Evolutionary conservation across 2,888 invertebrate genomes (phyloP).

Genomic region (Xylota segnis): DNA sequence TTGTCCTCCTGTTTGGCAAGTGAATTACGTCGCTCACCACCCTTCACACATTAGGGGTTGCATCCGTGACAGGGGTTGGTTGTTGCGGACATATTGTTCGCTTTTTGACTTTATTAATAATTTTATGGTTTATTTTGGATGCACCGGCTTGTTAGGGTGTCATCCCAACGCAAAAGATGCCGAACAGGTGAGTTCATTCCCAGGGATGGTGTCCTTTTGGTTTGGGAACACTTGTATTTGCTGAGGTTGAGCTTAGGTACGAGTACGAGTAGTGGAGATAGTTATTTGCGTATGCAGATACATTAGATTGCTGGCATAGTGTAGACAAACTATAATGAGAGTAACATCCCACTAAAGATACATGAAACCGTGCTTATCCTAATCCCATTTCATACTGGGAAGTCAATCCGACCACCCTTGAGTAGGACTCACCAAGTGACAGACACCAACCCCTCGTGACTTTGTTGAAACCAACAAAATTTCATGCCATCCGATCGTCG

Average conservation of each 20-base stretch:
- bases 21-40: constrained; percentile 41
- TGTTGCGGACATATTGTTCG: constrained; percentile 64
- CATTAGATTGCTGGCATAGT: too few relatives aligned
- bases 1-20: constrained; percentile 23
- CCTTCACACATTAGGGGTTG: constrained; percentile 5
- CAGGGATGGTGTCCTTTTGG: constrained; percentile 12
- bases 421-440: background rate
- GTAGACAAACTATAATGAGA: background rate
- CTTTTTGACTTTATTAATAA: constrained; percentile 75
- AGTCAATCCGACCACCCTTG: constrained; percentile 6
- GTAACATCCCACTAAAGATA: background rate
- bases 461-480: constrained; percentile 38
- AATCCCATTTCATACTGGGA: constrained; percentile 10
- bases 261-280: constrained; percentile 2
- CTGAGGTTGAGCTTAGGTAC: background rate
- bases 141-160: constrained; percentile 75
- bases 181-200: constrained; percentile 65
- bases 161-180: constrained; percentile 26
- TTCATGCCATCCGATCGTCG: constrained; percentile 72
- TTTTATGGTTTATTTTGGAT: constrained; percentile 71
- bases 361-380: background rate
- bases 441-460: background rate
- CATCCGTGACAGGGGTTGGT: constrained; percentile 43
- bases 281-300: background rate
- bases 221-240: constrained; percentile 46